Evolutionary conservation across 2,888 invertebrate species (phyloP).

Genomic region (Seira ritae): DNA sequence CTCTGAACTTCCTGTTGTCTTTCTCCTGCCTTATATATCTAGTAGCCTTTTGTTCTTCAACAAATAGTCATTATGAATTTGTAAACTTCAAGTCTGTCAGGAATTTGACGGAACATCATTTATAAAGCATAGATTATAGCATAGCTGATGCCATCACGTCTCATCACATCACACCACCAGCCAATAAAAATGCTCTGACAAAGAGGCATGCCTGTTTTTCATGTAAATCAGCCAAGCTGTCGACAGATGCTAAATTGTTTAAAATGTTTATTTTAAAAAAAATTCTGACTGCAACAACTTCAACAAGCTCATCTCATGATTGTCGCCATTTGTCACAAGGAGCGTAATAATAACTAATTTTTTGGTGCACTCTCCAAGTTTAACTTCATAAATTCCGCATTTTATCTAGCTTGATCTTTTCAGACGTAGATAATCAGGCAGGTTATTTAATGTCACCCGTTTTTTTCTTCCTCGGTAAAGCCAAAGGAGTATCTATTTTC

Average conservation of each 20-base stretch:
- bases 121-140: neutral
- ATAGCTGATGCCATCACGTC: conserved; percentile 5
- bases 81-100: conserved; percentile 9
- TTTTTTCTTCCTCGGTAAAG: neutral
- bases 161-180: neutral
- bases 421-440: neutral
- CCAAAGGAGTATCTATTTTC: neutral
- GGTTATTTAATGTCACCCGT: neutral
- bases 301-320: neutral
- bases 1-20: conserved; percentile 12
- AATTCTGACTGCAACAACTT: too few relatives aligned
- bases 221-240: neutral
- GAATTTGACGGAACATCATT: conserved; percentile 29
- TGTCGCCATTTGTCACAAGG: neutral
- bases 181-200: neutral
- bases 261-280: conserved; percentile 4
- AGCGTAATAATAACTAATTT: too few relatives aligned
- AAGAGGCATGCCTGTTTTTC: neutral
- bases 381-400: neutral
- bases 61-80: neutral
- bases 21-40: neutral
- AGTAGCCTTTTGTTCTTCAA: conserved; percentile 12
- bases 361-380: too few relatives aligned
- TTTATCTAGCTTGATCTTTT: neutral
- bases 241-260: neutral